These are phyloP conservation scores for Macroglossus sobrinus DNA, from an alignment of 2,113 vertebrate species.

Conservation along the genomic window DNA sequence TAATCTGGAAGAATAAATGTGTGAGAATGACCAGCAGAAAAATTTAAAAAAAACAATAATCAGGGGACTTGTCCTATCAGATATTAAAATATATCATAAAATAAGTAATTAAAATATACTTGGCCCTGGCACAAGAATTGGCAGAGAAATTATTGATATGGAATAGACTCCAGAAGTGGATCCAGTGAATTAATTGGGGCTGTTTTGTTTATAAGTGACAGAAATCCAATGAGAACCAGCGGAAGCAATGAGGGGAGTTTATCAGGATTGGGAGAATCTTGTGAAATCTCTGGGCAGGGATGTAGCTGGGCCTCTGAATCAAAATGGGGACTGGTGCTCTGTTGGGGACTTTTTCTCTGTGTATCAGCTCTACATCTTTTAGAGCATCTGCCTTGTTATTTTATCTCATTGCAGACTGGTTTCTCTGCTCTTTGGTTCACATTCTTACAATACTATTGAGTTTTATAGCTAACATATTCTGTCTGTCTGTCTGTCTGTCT, in stretches of 20 bases:
- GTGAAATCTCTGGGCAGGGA: neutral
- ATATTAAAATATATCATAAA: neutral
- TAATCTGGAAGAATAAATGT: neutral
- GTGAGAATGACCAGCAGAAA: neutral
- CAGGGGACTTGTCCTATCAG: neutral
- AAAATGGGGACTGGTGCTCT: neutral
- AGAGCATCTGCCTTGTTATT: too few species aligned
- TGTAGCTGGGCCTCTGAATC: neutral
- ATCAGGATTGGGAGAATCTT: neutral
- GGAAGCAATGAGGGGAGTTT: neutral
- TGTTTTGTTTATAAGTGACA: neutral
- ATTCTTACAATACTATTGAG: too few species aligned
- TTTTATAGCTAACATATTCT: too few species aligned
- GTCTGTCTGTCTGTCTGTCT: too few species aligned
- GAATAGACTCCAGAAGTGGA: neutral
- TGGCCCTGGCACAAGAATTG: neutral
- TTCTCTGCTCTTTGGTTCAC: too few species aligned
- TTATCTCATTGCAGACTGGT: too few species aligned
- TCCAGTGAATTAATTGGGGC: neutral
- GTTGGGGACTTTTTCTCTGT: neutral
- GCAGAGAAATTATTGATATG: neutral
- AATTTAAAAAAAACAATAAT: neutral
- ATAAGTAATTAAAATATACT: neutral
- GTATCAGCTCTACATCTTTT: too few species aligned
- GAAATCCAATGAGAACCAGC: neutral